Evolutionary conservation across 2,888 invertebrate genomes (phyloP), one percentile per base, ranked within the genome.

Genomic region (Torymus auratus): DNA sequence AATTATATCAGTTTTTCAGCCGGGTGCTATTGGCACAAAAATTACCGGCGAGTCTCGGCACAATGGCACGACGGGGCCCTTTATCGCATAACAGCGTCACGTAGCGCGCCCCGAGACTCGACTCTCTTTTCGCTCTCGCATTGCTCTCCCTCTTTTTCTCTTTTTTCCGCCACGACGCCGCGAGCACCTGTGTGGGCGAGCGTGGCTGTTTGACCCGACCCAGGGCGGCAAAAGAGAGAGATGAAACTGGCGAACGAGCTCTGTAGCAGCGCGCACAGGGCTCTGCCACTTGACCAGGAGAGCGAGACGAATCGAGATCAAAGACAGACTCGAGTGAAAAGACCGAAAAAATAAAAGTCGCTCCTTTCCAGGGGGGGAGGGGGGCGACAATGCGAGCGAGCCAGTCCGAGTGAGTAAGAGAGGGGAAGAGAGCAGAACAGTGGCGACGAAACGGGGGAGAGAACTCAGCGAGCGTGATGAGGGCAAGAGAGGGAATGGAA

Each of bases 1-100:
- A 76, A 80, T 80, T 68, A 69, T 61, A 80, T 76, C 72, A 61
- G 62, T 71, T 70, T 70, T 64, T 70, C 77, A 68, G 56, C 61
- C 68, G 67, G 61, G 75, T 68, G 68, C 62, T 76, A 69, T 69
- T 69, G 65, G 53, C 64, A 60, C 58, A 71, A 75, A 80, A 75
- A 80, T 75, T 67, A 60, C 60, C 58, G 28, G 53, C 2, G 41
- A 41, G 7, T 41, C 41, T 41, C 41, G 41, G 41, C 41, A 7
- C 76, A 80, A 77, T 72, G 20, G 67, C 52, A 15, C 61, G n/a
- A 15, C 41, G 14, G n/a, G 7, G 20, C 58, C 53, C 28, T 80
- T 80, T 75, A 80, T 71, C 70, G 70, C 58, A 17, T 71, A 69
- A 75, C 52, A 55, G 69, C 28, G n/a, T 80, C 80, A 67, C 71